Base-by-base conservation (phyloP, 2,797 vertebrate genomes). In the Eulemur rubriventer region DNA sequence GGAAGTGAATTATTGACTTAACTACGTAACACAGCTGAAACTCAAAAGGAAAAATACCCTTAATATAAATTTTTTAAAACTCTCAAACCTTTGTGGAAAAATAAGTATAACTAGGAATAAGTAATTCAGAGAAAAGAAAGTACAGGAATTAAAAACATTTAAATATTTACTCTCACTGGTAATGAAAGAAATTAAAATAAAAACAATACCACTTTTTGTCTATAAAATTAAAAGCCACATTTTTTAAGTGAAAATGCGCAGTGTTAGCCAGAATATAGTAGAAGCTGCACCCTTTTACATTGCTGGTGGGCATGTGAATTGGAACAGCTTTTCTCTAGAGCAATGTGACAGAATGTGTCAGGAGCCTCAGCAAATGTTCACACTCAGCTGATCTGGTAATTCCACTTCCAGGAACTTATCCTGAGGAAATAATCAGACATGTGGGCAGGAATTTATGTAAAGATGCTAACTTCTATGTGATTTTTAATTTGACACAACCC, bases 291-390 rank as follows among this genome's bases (percentile, higher is more conserved):
- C 35, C 63, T 35, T 52, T 41, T 4, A 12, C 18, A 6, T 52
- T 5, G 89, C 83, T 86, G 59, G 50, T 80, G 89, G 95, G 86
- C 59, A 57, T 46, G 89, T 69, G 75, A 76, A 59, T 50, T 7
- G 75, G 65, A 87, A 33, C 89, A 96, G 96, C 78, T 96, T 97
- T 96, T 59, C 89, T 76, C 20, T 46, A 55, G n/a, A 93, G 59
- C 80, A 24, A 0, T 46, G 59, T 87, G 95, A 80, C 86, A 86
- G 22, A 67, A 94, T 83, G 91, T 89, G 95, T 89, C 91, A 79
- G 8, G 86, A 93, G 85, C 91, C 17, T 80, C 91, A 7, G 41
- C 92, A 92, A 63, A 93, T 81, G 89, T 84, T 95, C 95, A 61
- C 93, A 78, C 82, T 6, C 70, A 72, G 89, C 79, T 35, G 86